Evolutionary conservation across 2,797 vertebrate species (phyloP).

Genomic region (Gallinago nigripennis): DNA sequence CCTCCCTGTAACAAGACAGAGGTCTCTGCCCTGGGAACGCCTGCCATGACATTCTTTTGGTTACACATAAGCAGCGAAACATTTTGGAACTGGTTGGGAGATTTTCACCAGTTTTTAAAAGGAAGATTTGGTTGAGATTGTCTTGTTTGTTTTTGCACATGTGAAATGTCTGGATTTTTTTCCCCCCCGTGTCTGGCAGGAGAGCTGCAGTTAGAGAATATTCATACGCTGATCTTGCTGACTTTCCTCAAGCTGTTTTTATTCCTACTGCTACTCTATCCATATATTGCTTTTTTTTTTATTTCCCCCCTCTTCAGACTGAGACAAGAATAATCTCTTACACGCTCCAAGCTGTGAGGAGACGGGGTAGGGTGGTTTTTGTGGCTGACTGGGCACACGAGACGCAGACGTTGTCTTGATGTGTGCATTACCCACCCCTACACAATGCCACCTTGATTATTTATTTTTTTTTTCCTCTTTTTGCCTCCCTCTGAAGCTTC

Average conservation of each 20-base stretch:
- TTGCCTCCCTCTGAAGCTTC: neutral
- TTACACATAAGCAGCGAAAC: neutral
- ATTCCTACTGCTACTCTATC: neutral
- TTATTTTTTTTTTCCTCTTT: neutral
- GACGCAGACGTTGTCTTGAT: neutral
- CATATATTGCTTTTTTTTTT: no score
- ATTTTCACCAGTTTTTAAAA: neutral
- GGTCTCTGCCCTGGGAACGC: neutral
- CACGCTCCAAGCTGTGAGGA: neutral
- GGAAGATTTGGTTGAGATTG: neutral
- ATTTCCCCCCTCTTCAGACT: neutral
- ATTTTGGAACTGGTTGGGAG: neutral
- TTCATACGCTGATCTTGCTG: neutral
- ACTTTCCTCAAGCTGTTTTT: neutral
- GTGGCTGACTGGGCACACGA: neutral
- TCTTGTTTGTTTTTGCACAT: neutral
- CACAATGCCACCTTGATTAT: neutral
- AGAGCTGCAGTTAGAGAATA: neutral
- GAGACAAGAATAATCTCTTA: neutral
- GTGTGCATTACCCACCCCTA: neutral
- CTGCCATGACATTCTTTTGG: neutral
- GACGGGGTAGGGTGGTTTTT: neutral
- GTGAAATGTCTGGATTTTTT: neutral
- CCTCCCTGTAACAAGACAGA: fast-evolving
- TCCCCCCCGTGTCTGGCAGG: neutral